Percentiles rank a stretch among this genome's conserved stretches.
phyloP scores from a whole-genome alignment of 2,113 vertebrate genomes.

The Engystomops pustulosus region DNA sequence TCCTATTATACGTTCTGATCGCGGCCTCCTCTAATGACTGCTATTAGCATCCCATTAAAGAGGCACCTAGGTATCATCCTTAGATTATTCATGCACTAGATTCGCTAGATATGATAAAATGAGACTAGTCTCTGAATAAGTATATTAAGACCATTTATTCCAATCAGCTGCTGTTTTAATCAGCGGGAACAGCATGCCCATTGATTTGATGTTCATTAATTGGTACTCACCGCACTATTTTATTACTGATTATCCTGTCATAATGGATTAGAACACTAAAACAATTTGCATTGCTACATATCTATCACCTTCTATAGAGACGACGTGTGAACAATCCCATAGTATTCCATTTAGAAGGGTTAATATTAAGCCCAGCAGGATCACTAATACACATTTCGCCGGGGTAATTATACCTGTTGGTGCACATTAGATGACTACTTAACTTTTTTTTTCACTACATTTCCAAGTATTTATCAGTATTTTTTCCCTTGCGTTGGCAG shows the following conservation, averaged over 20 bases:
- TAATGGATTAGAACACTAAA: slow-evolving; percentile 66
- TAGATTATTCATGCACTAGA: slow-evolving; percentile 69
- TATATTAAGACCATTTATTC: slow-evolving; percentile 76
- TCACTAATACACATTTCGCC: slow-evolving; percentile 9
- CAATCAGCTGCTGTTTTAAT: slow-evolving; percentile 73
- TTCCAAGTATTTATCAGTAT: neutral
- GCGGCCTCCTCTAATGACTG: slow-evolving; percentile 62
- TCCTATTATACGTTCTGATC: slow-evolving; percentile 61
- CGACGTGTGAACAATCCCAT: slow-evolving; percentile 60
- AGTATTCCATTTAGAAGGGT: slow-evolving; percentile 24
- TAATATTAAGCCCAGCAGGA: slow-evolving; percentile 11
- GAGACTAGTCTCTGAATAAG: slow-evolving; percentile 73
- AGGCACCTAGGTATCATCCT: slow-evolving; percentile 69
- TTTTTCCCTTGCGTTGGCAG: neutral
- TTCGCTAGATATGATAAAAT: slow-evolving; percentile 74
- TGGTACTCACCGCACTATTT: slow-evolving; percentile 69
- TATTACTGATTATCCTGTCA: slow-evolving; percentile 73
- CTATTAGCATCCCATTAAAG: slow-evolving; percentile 71
- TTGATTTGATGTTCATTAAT: slow-evolving; percentile 76
- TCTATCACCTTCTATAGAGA: slow-evolving; percentile 61
- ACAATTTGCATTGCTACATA: slow-evolving; percentile 67
- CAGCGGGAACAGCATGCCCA: slow-evolving; percentile 66
- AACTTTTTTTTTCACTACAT: slow-evolving; percentile 14
- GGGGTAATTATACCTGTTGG: slow-evolving; percentile 10
- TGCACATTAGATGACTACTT: slow-evolving; percentile 13